Conservation (phyloP, 2,888 invertebrate genomes). For the Pinctada fucata region DNA sequence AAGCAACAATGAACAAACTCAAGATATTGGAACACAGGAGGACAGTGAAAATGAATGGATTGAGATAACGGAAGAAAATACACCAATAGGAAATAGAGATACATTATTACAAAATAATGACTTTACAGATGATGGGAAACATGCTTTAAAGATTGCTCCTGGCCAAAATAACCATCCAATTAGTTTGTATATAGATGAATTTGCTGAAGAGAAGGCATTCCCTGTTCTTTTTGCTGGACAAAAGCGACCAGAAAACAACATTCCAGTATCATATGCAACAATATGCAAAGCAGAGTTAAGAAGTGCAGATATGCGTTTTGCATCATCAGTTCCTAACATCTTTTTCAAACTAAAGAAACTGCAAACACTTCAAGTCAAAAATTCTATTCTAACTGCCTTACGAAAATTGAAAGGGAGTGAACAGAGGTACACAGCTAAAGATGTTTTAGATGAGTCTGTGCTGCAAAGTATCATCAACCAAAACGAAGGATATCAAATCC, state of each 20-base stretch:
- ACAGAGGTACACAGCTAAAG: too few species aligned
- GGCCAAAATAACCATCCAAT: constrained; percentile 28
- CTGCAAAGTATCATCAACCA: constrained; percentile 31
- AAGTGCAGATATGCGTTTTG: constrained; percentile 32
- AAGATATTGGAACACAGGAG: background rate
- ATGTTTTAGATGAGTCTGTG: too few species aligned
- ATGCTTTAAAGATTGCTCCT: constrained; percentile 40
- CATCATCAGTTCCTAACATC: constrained; percentile 33
- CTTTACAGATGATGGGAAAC: constrained; percentile 41
- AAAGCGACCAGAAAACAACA: background rate
- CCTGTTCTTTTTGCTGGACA: constrained; percentile 28
- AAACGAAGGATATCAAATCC: constrained; percentile 40
- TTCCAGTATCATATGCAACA: constrained; percentile 15
- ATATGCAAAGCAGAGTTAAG: constrained; percentile 37
- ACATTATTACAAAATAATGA: constrained; percentile 38
- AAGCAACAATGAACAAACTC: background rate
- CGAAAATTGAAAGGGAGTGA: constrained; percentile 32
- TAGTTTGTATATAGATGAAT: constrained; percentile 5
- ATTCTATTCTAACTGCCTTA: constrained; percentile 12
- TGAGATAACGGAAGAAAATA: constrained; percentile 36
- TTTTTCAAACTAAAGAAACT: too few species aligned
- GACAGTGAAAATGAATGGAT: constrained; percentile 32
- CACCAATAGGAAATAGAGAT: constrained; percentile 33
- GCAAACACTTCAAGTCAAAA: constrained; percentile 31
- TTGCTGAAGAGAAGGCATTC: constrained; percentile 31